These are phyloP conservation scores for Bryconaethiops microstoma DNA, from an alignment of 2,797 vertebrate species.

Conservation along the genomic window DNA sequence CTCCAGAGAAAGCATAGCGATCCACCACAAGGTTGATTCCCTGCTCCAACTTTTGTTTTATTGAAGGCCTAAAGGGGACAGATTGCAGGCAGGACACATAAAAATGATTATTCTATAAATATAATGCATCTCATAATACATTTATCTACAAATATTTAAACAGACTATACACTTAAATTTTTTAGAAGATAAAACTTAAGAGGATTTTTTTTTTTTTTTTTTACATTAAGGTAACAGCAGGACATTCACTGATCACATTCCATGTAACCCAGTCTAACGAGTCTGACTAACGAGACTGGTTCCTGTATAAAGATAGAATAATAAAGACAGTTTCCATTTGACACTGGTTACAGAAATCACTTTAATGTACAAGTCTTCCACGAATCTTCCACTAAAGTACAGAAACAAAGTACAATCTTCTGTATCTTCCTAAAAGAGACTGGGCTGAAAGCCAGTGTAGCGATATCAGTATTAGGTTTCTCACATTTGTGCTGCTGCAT, in stretches of 20 bases:
- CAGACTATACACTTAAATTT: not conserved
- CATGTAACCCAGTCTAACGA: too few relatives aligned
- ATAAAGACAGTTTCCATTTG: too few relatives aligned
- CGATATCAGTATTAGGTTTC: not conserved
- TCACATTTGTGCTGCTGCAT: not conserved
- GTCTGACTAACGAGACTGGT: too few relatives aligned
- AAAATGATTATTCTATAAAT: too few relatives aligned
- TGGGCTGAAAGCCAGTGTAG: not conserved
- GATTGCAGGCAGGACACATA: conserved; percentile 37
- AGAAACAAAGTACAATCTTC: not conserved
- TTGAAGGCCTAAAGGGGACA: conserved; percentile 77
- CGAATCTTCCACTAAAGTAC: not conserved
- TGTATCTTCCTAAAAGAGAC: too few relatives aligned
- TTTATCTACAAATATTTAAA: too few relatives aligned
- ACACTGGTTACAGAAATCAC: too few relatives aligned
- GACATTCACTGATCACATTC: too few relatives aligned
- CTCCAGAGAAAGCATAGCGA: conserved; percentile 95
- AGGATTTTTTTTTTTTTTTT: too few relatives aligned
- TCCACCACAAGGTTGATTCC: conserved; percentile 90
- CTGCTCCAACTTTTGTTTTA: conserved; percentile 86
- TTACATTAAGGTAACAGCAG: too few relatives aligned
- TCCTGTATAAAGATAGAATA: too few relatives aligned
- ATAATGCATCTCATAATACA: not conserved
- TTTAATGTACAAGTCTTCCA: too few relatives aligned
- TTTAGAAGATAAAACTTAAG: not conserved